Base-by-base conservation (phyloP, 2,888 invertebrate species). In the Monopis laevigella region DNA sequence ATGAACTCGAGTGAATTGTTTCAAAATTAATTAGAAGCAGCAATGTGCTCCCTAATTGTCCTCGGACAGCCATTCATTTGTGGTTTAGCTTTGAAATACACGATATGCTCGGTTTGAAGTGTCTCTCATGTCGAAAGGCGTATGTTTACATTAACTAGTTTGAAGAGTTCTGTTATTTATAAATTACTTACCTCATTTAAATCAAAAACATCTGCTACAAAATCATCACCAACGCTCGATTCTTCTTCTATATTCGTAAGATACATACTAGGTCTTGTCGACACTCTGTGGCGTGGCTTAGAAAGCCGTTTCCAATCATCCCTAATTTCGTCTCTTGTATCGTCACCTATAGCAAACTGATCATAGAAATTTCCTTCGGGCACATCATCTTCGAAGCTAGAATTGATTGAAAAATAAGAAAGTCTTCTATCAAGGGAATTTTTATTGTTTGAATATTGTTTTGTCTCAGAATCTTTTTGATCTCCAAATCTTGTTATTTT, bases 191-290 rank as follows among this genome's bases (percentile, higher is more conserved):
- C 36, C 21, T 36, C 21, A 12, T 36, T 21, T 24, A 24, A 24
- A 10, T 24, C 24, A 24, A 10, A 24, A 19, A 16, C n/a, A 21
- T 36, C 36, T 5, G n/a, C 12, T 12, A 36, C 21, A 8, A 36
- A 21, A 16, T 50, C 45, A 12, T 70, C 70, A 6, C 54, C 59
- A 14, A 56, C 44, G 29, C 51, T 54, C 46, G 71, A 51, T 62
- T 75, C 74, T 62, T 85, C 65, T 44, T 62, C 51, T 47, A 80
- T 74, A 42, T 75, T 80, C 2, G 74, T 71, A 44, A 82, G 50
- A 13, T 64, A 66, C 46, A 68, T 54, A 62, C 65, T 81, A 2
- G 77, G 81, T 46, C 75, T 65, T 52, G 73, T 60, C 0, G 78
- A 81, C 1, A 81, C 80, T 21, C 75, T 59, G 24, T 58, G 63